Evolutionary conservation across 2,113 vertebrate genomes (phyloP), one percentile per base, ranked within the genome.

Genomic region (Onychostoma macrolepis): DNA sequence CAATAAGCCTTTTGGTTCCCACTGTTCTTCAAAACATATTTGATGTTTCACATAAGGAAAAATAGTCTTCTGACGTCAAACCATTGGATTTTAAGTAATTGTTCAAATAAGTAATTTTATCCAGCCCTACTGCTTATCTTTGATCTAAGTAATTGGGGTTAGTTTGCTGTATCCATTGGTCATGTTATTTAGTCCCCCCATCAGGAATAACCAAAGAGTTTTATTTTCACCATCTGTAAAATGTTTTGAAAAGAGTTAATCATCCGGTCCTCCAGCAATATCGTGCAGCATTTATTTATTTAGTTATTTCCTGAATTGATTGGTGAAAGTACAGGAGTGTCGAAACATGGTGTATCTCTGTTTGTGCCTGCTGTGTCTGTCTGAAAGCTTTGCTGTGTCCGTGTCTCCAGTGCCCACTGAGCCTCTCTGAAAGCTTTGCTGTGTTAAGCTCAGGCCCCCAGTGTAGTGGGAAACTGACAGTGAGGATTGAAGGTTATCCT

Each of bases 401-500:
- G 36, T 65, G 86, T 50, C 61, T 79, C 12, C 45, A 72, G 48
- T 15, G 6, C 38, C 72, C 53, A 67, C 15, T 28, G 65, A 38
- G 36, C 41, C 71, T 77, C 79, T 79, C 75, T 80, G 78, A 88
- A 81, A 74, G 61, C 53, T 79, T 69, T 21, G 63, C 21, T 17
- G 41, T 36, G 76, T 83, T 69, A 36, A 36, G 45, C 26, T 33
- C 78, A 77, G 81, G 83, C 56, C 87, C 80, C 86, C 80, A 30
- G 50, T 80, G 86, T 80, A 77, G 74, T 84, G 41, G 69, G 83
- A 89, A 85, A 75, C 75, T 84, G 86, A 43, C 85, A 80, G 43
- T 84, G 76, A 53, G 89, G 71, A 86, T 82, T 86, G 88, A 79
- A 84, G 87, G 79, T 90, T 87, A 86, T 85, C 63, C 85, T 84